Evolutionary conservation across 2,888 invertebrate genomes (phyloP).

Genomic region (Calameuta idolon): DNA sequence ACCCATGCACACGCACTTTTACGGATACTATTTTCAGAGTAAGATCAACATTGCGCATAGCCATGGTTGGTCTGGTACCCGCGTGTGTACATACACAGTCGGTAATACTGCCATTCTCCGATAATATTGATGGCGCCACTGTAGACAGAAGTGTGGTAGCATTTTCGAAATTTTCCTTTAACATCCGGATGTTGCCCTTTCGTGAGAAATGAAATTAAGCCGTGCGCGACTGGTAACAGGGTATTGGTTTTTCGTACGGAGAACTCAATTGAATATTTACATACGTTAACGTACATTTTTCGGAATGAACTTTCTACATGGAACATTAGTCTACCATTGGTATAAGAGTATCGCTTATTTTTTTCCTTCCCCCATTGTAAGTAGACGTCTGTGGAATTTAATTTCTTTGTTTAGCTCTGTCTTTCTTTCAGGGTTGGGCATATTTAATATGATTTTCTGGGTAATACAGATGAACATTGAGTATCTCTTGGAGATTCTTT

Average conservation of each 20-base stretch:
- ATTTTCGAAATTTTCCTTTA: background rate
- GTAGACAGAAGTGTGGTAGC: background rate
- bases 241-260: background rate
- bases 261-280: no score
- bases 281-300: no score
- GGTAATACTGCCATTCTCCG: background rate
- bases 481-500: background rate
- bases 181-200: background rate
- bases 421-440: background rate
- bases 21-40: background rate
- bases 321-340: no score
- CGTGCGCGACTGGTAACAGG: background rate
- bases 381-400: background rate
- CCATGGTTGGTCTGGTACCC: background rate
- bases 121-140: background rate
- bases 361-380: no score
- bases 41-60: background rate
- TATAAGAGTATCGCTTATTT: no score
- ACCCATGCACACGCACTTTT: background rate
- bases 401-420: background rate
- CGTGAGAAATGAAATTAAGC: background rate
- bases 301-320: no score
- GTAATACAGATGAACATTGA: background rate
- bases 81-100: background rate
- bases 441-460: background rate